Percentiles rank a stretch among this genome's conserved stretches.
These are phyloP conservation scores for Eilema griseolum DNA, from an alignment of 2,888 invertebrate species.

Conservation along the genomic window DNA sequence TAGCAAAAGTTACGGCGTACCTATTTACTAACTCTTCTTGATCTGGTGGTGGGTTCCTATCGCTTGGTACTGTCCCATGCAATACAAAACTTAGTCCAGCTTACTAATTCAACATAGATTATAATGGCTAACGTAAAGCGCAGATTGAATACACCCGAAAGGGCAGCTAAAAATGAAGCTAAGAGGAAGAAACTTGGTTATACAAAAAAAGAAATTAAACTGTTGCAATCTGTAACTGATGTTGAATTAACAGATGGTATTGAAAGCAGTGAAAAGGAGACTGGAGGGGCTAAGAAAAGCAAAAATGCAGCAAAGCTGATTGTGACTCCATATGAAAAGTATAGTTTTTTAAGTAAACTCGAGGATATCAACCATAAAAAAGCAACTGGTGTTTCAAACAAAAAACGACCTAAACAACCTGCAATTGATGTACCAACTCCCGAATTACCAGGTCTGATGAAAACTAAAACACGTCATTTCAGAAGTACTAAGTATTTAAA, in stretches of 20 bases:
- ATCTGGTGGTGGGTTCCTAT: slow-evolving; percentile 76
- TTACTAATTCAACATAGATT: slow-evolving; percentile 70
- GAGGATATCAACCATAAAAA: slow-evolving; percentile 36
- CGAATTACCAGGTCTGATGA: slow-evolving; percentile 39
- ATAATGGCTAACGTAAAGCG: slow-evolving; percentile 80
- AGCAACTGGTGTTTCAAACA: slow-evolving; percentile 2
- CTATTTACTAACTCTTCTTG: slow-evolving; percentile 62
- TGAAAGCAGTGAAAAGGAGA: slow-evolving; percentile 10
- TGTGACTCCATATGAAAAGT: slow-evolving; percentile 59
- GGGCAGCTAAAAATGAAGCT: slow-evolving; percentile 60
- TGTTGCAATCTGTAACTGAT: slow-evolving; percentile 41
- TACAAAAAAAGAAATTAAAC: slow-evolving; percentile 69
- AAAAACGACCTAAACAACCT: slow-evolving; percentile 19
- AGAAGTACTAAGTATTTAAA: slow-evolving; percentile 63
- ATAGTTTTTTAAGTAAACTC: slow-evolving; percentile 42
- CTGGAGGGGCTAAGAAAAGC: slow-evolving; percentile 52
- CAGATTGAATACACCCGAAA: slow-evolving; percentile 72
- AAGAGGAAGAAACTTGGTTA: slow-evolving; percentile 59
- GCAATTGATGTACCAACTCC: slow-evolving; percentile 24
- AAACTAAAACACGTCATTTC: slow-evolving; percentile 60
- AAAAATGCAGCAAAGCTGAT: slow-evolving; percentile 44
- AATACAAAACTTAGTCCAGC: slow-evolving; percentile 58
- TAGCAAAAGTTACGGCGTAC: slow-evolving; percentile 56
- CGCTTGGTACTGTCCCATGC: slow-evolving; percentile 62
- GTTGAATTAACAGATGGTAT: slow-evolving; percentile 9